Base-by-base conservation (phyloP, 2,888 invertebrate genomes). In the Coenonympha arcania region DNA sequence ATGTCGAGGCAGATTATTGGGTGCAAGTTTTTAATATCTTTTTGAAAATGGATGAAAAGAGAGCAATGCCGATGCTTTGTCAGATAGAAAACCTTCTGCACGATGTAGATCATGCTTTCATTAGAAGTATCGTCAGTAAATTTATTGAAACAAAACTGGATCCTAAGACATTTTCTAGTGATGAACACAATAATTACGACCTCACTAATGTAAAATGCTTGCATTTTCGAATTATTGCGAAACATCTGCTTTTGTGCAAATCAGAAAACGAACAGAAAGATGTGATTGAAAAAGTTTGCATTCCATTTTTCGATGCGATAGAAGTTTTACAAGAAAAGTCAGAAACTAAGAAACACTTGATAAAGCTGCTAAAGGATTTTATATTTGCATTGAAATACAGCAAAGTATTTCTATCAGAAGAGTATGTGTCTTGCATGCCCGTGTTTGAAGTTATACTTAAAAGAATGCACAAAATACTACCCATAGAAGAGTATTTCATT, bases 1-100 rank as follows among this genome's bases (percentile, higher is more conserved):
- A 49, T 22, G 65, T 76, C 4, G 63, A 60, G 53, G 60, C 67
- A 0, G 72, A 75, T 20, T 80, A 73, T 34, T 70, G 68, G 50
- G 52, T 56, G 3, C 54, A 61, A 6, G 48, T 76, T 4, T 79
- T 61, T 46, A 52, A 60, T n/a, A 53, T 52, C 1, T 57, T 66
- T 8, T 36, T 56, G 2, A 65, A 63, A 45, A 52, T 54, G 3
- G 52, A 59, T 1, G 46, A 53, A 22, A 26, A 51, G n/a, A 49
- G 53, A 20, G 54, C 65, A 1, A 50, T 59, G 42, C 33, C 49
- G 0, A 41, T 69, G n/a, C 56, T 76, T 6, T 59, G 58, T 19
- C 51, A 57, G n/a, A 42, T 76, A n/a, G 64, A 69, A 31, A 60
- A 57, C 18, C 19, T 63, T 19, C 50, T 77, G 0, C 52, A 61